Evolutionary conservation across 1,140 invertebrate genomes (phyloP).

Genomic region (Camponotus pennsylvanicus): DNA sequence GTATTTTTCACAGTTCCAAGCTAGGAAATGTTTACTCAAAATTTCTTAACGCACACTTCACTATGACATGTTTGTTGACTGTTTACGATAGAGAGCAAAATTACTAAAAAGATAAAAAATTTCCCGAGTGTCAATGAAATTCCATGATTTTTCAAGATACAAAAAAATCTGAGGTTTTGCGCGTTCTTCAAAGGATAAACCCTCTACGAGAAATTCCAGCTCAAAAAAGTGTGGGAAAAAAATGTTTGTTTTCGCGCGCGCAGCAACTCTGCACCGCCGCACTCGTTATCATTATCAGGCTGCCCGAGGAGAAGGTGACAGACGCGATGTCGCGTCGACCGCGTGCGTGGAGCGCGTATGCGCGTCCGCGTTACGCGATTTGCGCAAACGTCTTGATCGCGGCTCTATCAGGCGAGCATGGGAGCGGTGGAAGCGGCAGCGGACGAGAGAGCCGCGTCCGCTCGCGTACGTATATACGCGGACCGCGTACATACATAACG

Average conservation of each 20-base stretch:
- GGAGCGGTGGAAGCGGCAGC: conserved; percentile 15
- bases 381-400: conserved; percentile 80
- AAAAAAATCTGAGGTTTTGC: no score
- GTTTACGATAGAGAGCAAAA: no score
- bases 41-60: no score
- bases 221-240: no score
- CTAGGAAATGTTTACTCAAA: not conserved
- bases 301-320: not conserved
- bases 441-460: conserved; percentile 44
- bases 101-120: no score
- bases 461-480: no score
- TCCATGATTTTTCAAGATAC: no score
- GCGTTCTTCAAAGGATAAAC: no score
- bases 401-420: conserved; percentile 74
- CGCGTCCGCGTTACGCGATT: conserved; percentile 72
- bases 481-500: not conserved
- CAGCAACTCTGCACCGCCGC: not conserved
- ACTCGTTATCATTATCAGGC: conserved; percentile 16
- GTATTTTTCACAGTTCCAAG: not conserved
- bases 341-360: conserved; percentile 65
- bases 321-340: conserved; percentile 37
- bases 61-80: no score
- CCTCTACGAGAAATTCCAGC: not conserved
- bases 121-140: no score
- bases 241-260: no score